Base-by-base conservation (phyloP, 2,113 vertebrate species). In the Reinhardtius hippoglossoides region DNA sequence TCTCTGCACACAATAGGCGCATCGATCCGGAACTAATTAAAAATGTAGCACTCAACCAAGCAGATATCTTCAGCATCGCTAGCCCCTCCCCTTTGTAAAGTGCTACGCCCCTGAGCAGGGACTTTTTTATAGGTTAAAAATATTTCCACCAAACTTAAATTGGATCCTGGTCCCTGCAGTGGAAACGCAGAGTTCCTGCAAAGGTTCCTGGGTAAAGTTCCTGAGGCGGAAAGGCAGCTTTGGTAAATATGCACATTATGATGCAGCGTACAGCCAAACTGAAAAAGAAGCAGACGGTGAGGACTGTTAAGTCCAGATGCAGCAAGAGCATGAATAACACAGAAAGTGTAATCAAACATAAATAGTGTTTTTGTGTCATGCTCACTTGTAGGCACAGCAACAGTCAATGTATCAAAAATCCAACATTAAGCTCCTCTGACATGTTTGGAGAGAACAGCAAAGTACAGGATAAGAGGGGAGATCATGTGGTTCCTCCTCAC, bases 401-500 rank as follows among this genome's bases (percentile, higher is more conserved):
- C 71, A 61, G 46, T 56, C 4, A 9, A 21, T 68, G 55, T 71
- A 27, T 46, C 50, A 8, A 59, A 56, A 58, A 40, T 23, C 18
- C 27, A 4, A 69, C 44, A 68, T 56, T 24, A 46, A 73, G 23
- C 57, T 62, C 15, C 12, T 60, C 64, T 42, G 44, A 57, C 54
- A 40, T 67, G 31, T 72, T 21, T 68, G 64, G 64, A n/a, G 40
- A 82, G 78, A 74, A 60, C 69, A 82, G 67, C 63, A 63, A 72
- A 80, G 42, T 50, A 74, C 46, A 61, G 63, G 64, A 69, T 71
- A 60, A 50, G 59, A 76, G 68, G 80, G 42, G 69, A 71, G 71
- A 69, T 55, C 82, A 60, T 64, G 64, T 54, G 70, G 74, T 82
- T 84, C 76, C 68, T 73, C 71, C 66, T 80, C 54, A 61, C 72